These are phyloP conservation scores for Ciconia nigra DNA, from an alignment of 2,797 vertebrate genomes.

Conservation along the genomic window DNA sequence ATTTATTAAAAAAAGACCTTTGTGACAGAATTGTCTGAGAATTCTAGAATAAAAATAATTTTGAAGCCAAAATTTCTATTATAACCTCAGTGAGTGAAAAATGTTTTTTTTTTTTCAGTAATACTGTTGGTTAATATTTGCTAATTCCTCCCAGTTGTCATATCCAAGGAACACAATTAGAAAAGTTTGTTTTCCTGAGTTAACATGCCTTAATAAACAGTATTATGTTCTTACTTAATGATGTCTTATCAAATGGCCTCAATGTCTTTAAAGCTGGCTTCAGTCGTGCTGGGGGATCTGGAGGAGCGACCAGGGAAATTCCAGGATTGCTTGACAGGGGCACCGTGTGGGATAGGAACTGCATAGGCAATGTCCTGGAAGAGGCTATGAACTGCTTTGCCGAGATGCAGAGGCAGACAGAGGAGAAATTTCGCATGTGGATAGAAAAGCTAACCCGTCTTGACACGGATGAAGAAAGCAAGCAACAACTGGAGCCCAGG, in stretches of 20 bases:
- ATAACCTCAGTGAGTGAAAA: not conserved
- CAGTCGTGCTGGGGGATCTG: slow-evolving; percentile 86
- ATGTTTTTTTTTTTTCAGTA: not conserved
- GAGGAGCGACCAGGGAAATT: slow-evolving; percentile 87
- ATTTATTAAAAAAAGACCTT: not conserved
- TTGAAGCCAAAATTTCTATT: not conserved
- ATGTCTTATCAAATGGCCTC: slow-evolving; percentile 79
- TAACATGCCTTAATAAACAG: slow-evolving; percentile 70
- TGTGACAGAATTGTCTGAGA: not conserved
- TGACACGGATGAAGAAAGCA: slow-evolving; percentile 84
- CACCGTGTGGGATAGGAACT: slow-evolving; percentile 88
- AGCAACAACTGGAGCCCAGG: slow-evolving; percentile 79
- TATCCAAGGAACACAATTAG: slow-evolving; percentile 10
- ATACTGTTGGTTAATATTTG: slow-evolving; percentile 27
- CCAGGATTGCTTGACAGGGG: slow-evolving; percentile 89
- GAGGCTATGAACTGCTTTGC: slow-evolving; percentile 94
- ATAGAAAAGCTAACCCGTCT: slow-evolving; percentile 91
- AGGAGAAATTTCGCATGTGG: slow-evolving; percentile 91
- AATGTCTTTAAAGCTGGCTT: slow-evolving; percentile 98
- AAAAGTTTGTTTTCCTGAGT: slow-evolving; percentile 56
- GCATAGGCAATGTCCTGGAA: slow-evolving; percentile 91
- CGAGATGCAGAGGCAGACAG: slow-evolving; percentile 93
- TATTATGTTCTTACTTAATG: slow-evolving; percentile 60
- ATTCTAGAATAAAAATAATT: not conserved
- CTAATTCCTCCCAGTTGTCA: not conserved